Percentiles rank a stretch among this genome's conserved stretches.
These are phyloP conservation scores for Axea sp. DNA, from an alignment of 2,888 invertebrate genomes.

Conservation along the genomic window DNA sequence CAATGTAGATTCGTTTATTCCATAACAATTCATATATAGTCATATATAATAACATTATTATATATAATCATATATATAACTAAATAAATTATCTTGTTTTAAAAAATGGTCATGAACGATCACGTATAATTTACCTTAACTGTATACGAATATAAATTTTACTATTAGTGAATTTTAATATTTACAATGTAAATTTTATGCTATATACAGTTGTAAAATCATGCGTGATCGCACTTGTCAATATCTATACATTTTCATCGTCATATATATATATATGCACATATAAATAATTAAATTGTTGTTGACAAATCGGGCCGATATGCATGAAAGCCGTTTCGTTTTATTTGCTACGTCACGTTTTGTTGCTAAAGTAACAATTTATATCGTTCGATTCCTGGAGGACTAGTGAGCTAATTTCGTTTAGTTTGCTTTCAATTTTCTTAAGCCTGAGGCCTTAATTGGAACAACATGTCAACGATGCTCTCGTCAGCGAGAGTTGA, in stretches of 20 bases:
- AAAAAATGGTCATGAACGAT: not conserved
- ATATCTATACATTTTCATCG: not conserved
- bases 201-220: constrained; percentile 3
- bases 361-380: constrained; percentile 39
- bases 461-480: constrained; percentile 91
- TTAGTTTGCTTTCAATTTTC: not conserved
- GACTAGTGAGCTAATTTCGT: constrained; percentile 37
- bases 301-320: constrained; percentile 37
- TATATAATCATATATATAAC: constrained; percentile 30
- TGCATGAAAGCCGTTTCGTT: constrained; percentile 48
- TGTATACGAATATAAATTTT: constrained; percentile 16
- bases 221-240: constrained; percentile 2
- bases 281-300: constrained; percentile 33
- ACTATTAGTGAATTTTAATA: constrained; percentile 11
- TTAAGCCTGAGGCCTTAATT: constrained; percentile 82
- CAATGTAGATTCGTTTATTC: too few species aligned
- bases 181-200: constrained; percentile 36
- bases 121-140: not conserved
- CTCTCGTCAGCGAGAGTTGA: constrained; percentile 95
- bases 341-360: constrained; percentile 37
- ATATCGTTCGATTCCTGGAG: constrained; percentile 39
- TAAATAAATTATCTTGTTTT: not conserved
- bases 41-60: constrained; percentile 17
- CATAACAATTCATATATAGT: constrained; percentile 36
- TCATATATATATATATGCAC: constrained; percentile 6